These are phyloP conservation scores for Leptodirus hochenwartii DNA, from an alignment of 2,888 invertebrate species.

Conservation along the genomic window DNA sequence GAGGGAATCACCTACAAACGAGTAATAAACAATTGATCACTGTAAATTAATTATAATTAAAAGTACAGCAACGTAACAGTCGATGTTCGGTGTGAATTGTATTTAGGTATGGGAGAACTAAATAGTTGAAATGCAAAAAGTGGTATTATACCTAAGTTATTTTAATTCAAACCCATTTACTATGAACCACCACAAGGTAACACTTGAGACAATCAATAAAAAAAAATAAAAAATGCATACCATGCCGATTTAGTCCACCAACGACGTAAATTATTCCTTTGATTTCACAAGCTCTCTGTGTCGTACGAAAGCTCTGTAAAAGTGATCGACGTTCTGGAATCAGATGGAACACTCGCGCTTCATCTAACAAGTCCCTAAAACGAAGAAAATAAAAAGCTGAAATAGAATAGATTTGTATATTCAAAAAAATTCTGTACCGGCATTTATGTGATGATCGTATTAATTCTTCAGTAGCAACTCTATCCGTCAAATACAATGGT, in stretches of 20 bases:
- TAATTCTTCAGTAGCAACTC: conserved; percentile 60
- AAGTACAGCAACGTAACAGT: conserved; percentile 1
- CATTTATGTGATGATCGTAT: conserved; percentile 62
- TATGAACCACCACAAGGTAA: too few relatives aligned
- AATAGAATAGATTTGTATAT: neutral
- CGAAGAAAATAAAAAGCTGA: conserved; percentile 1
- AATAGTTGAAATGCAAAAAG: neutral
- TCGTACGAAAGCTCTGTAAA: conserved; percentile 56
- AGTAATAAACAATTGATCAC: too few relatives aligned
- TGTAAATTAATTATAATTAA: conserved; percentile 4
- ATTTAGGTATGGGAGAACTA: neutral
- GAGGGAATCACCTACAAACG: conserved; percentile 46
- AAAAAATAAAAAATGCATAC: conserved; percentile 20
- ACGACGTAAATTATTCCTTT: conserved; percentile 74
- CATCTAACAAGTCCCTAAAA: conserved; percentile 60
- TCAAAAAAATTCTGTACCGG: conserved; percentile 29
- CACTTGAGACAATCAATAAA: too few relatives aligned
- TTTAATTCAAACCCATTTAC: too few relatives aligned
- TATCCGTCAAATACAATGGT: conserved; percentile 64
- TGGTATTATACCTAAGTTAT: too few relatives aligned
- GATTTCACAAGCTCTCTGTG: conserved; percentile 56
- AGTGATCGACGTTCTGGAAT: conserved; percentile 69
- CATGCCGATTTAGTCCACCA: conserved; percentile 67
- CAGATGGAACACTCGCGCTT: conserved; percentile 73
- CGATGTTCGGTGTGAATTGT: too few relatives aligned